These are phyloP conservation scores for Gymnodraco acuticeps DNA, from an alignment of 2,797 vertebrate species.

Conservation along the genomic window DNA sequence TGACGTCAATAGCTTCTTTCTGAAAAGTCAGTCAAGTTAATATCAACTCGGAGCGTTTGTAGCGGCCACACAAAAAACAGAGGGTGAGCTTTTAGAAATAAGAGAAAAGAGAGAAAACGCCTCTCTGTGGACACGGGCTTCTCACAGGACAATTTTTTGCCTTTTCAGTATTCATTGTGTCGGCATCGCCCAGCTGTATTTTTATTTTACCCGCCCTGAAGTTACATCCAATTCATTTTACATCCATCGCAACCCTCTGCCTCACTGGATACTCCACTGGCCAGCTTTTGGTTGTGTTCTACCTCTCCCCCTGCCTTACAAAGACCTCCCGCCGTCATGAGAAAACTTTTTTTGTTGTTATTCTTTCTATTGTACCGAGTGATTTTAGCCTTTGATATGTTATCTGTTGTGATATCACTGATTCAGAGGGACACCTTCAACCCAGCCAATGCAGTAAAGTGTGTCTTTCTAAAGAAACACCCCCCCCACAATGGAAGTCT, in stretches of 20 bases:
- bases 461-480: constrained; percentile 10
- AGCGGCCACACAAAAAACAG: too few relatives aligned
- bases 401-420: constrained; percentile 19
- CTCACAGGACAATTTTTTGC: constrained; percentile 36
- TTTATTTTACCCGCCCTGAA: neutral
- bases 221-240: neutral
- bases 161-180: constrained; percentile 50
- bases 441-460: constrained; percentile 32
- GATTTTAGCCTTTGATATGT: constrained; percentile 39
- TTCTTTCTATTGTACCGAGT: constrained; percentile 25
- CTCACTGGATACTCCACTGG: constrained; percentile 51
- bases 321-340: constrained; percentile 32
- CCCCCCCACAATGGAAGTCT: constrained; percentile 1
- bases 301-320: constrained; percentile 73
- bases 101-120: too few relatives aligned
- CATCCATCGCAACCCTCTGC: constrained; percentile 59
- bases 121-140: neutral
- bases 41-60: too few relatives aligned
- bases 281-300: constrained; percentile 70
- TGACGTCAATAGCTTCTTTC: too few relatives aligned
- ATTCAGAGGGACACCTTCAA: constrained; percentile 20
- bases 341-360: constrained; percentile 1
- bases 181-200: constrained; percentile 4
- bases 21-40: too few relatives aligned
- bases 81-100: too few relatives aligned